Evolutionary conservation across 2,888 invertebrate species (phyloP).

Genomic region (Hecatera dysodea): DNA sequence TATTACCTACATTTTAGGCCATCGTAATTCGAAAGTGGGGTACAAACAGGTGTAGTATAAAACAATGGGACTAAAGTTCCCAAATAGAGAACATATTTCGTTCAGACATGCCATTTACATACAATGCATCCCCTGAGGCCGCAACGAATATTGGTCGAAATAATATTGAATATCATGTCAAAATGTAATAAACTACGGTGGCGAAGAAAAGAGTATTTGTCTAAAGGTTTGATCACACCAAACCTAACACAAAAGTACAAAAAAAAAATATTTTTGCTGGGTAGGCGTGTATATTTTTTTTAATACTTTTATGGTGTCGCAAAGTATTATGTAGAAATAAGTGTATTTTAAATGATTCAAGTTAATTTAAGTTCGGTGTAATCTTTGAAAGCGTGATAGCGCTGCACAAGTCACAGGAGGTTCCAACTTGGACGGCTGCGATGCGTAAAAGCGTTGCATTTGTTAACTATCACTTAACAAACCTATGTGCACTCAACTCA

Average conservation of each 20-base stretch:
- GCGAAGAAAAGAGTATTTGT: conserved; percentile 19
- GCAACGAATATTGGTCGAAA: conserved; percentile 33
- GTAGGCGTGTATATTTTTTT: too few relatives aligned
- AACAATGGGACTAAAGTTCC: not conserved
- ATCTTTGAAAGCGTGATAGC: conserved; percentile 31
- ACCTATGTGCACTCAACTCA: conserved; percentile 54
- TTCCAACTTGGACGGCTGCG: conserved; percentile 77
- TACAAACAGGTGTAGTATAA: not conserved
- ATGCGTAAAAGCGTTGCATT: conserved; percentile 75
- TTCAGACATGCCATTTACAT: conserved; percentile 10
- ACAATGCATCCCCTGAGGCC: conserved; percentile 17
- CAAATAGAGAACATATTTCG: conserved; percentile 18
- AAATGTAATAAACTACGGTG: conserved; percentile 35
- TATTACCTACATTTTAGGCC: not conserved
- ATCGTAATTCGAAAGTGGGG: not conserved
- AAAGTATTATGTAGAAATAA: not conserved
- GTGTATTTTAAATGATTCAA: not conserved
- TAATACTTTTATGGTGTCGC: not conserved
- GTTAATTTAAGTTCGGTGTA: conserved; percentile 25
- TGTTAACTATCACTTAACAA: conserved; percentile 53
- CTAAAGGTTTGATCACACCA: conserved; percentile 22
- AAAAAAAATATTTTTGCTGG: not conserved
- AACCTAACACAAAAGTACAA: conserved; percentile 2
- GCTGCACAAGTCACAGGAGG: conserved; percentile 47
- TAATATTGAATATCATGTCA: conserved; percentile 30